Evolutionary conservation across 1,140 invertebrate species (phyloP), one percentile per base, ranked within the genome.

Genomic region (Coelopa frigida): DNA sequence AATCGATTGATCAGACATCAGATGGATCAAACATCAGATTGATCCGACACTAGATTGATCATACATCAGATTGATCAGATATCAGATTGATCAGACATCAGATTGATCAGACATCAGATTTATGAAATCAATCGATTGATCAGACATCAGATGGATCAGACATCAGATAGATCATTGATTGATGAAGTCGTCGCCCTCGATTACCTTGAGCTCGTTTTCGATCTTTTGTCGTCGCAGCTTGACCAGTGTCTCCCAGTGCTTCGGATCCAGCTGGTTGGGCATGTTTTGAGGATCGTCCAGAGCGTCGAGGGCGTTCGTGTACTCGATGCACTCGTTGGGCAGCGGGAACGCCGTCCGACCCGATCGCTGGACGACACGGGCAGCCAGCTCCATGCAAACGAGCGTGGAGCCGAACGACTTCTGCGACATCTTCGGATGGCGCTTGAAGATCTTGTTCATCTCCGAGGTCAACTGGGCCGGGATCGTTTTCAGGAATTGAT

Each of bases 171-270:
- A n/a, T n/a, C n/a, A n/a, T n/a, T n/a, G n/a, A n/a, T n/a, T n/a
- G n/a, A n/a, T n/a, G n/a, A n/a, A n/a, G n/a, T n/a, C n/a, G n/a
- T n/a, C n/a, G n/a, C n/a, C n/a, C n/a, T n/a, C n/a, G n/a, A n/a
- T n/a, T n/a, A n/a, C n/a, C 31, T 38, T 44, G 15, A 75, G 63
- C 52, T 82, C 79, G 26, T 66, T 70, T 50, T 82, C 78, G 17
- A 80, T 59, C 56, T 78, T 78, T 3, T 63, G 53, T 47, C 78
- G 65, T 12, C 79, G 60, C 15, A 79, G 49, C 47, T 68, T 72
- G 23, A 75, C 74, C n/a, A 80, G 63, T 3, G 59, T 49, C 1
- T 59, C 57, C 73, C 77, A 81, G 24, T 64, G 51, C 27, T 59
- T 53, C 41, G 59, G 49, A 32, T 76, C 73, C 7, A 80, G 70